A percentile compares a stretch with the other conserved stretches of the same genome.
phyloP scores from a whole-genome alignment of 2,113 vertebrate species.

The Enhydra lutris region DNA sequence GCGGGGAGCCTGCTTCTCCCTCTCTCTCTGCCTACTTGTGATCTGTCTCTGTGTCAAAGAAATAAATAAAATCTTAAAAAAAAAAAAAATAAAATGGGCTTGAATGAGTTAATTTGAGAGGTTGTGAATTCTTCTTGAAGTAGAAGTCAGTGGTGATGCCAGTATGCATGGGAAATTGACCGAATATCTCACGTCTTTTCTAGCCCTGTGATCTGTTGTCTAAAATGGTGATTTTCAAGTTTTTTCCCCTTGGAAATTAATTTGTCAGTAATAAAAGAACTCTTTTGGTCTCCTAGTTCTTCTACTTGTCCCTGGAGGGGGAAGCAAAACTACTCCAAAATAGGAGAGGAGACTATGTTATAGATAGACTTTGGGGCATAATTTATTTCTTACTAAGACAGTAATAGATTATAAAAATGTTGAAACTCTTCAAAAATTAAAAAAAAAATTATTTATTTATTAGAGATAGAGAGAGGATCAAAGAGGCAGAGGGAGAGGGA shows the following conservation, averaged over 20 bases:
- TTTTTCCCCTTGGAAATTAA: background rate
- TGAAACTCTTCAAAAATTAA: background rate
- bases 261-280: conserved; percentile 18
- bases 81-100: background rate
- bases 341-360: background rate
- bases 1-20: too few relatives aligned
- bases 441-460: background rate
- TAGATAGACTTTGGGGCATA: background rate
- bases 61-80: too few relatives aligned
- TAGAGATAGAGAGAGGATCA: background rate
- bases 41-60: too few relatives aligned
- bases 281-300: background rate
- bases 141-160: background rate
- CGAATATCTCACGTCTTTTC: background rate
- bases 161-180: background rate
- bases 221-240: background rate
- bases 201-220: background rate
- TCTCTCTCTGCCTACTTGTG: too few relatives aligned
- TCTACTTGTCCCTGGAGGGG: background rate
- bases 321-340: background rate
- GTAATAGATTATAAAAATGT: background rate
- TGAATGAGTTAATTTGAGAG: background rate
- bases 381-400: conserved; percentile 9
- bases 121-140: background rate
- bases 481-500: background rate